Conservation (phyloP, 64 coral and sea anemone species). For the Catalaphyllia jardinei region DNA sequence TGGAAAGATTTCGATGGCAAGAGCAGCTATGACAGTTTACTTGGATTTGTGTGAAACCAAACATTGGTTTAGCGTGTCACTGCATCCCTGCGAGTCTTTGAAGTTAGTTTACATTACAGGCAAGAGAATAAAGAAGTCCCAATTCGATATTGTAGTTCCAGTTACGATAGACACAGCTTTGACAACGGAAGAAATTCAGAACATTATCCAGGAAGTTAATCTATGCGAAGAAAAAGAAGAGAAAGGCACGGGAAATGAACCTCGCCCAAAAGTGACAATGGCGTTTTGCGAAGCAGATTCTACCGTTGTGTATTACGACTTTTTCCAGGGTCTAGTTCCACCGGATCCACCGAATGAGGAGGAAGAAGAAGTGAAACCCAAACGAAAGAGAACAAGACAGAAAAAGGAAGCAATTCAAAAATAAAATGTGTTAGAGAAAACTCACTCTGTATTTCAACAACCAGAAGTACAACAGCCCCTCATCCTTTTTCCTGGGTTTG, state of each 20-base stretch:
- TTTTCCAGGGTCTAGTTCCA: conserved; percentile 65
- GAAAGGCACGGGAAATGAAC: not conserved
- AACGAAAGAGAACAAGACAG: conserved; percentile 50
- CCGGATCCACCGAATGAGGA: conserved; percentile 73
- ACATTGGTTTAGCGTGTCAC: conserved; percentile 70
- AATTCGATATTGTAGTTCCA: conserved; percentile 67
- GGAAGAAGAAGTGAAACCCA: conserved; percentile 38
- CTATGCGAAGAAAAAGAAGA: conserved; percentile 29
- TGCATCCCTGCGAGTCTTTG: conserved; percentile 71
- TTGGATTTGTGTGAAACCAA: conserved; percentile 80
- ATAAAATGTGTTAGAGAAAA: not conserved
- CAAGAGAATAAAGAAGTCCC: conserved; percentile 72
- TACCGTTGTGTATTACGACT: conserved; percentile 76
- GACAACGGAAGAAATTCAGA: conserved; percentile 58
- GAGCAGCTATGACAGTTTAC: conserved; percentile 73
- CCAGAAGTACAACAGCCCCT: too few species aligned
- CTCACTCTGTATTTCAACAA: too few species aligned
- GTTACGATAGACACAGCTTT: conserved; percentile 51
- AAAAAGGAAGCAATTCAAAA: conserved; percentile 5
- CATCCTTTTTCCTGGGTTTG: too few species aligned
- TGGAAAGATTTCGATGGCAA: conserved; percentile 17
- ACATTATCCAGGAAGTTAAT: conserved; percentile 59
- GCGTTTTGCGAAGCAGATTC: conserved; percentile 78
- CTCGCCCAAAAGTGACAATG: conserved; percentile 29
- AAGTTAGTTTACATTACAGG: conserved; percentile 78